These are phyloP conservation scores for Kuschelorhynchus macadamiae DNA, from an alignment of 2,888 invertebrate genomes.

Conservation along the genomic window DNA sequence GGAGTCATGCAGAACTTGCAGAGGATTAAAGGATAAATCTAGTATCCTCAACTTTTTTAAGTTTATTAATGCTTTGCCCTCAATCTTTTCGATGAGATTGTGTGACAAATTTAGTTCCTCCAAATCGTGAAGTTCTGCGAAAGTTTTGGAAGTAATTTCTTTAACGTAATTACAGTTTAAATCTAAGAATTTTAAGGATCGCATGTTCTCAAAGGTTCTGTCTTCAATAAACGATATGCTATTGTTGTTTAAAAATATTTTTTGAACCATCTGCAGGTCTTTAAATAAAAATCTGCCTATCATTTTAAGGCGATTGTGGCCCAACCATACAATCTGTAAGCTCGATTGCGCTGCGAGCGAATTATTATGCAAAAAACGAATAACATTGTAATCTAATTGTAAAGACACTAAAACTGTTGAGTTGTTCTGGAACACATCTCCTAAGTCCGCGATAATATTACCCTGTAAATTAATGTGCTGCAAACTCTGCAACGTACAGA, in stretches of 20 bases:
- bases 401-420: conserved; percentile 83
- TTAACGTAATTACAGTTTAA: conserved; percentile 83
- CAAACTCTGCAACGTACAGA: conserved; percentile 81
- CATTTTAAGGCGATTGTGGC: conserved; percentile 82
- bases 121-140: conserved; percentile 81
- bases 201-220: conserved; percentile 83
- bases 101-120: conserved; percentile 85
- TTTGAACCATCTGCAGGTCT: conserved; percentile 83
- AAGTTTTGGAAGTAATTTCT: conserved; percentile 80
- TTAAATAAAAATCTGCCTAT: conserved; percentile 82
- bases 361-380: conserved; percentile 83
- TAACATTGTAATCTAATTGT: conserved; percentile 84
- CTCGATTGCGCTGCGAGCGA: conserved; percentile 85
- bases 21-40: conserved; percentile 84
- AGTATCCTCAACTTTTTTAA: conserved; percentile 82
- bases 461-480: conserved; percentile 90
- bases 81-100: conserved; percentile 80
- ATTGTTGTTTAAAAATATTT: conserved; percentile 87
- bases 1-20: conserved; percentile 80
- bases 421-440: conserved; percentile 85
- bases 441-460: conserved; percentile 82
- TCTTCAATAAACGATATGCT: conserved; percentile 85
- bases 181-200: conserved; percentile 83
- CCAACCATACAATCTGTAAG: conserved; percentile 90
- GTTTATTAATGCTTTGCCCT: conserved; percentile 80